These are phyloP conservation scores for Drosophila rhopaloa DNA, from an alignment of 1,140 invertebrate genomes.

Conservation along the genomic window DNA sequence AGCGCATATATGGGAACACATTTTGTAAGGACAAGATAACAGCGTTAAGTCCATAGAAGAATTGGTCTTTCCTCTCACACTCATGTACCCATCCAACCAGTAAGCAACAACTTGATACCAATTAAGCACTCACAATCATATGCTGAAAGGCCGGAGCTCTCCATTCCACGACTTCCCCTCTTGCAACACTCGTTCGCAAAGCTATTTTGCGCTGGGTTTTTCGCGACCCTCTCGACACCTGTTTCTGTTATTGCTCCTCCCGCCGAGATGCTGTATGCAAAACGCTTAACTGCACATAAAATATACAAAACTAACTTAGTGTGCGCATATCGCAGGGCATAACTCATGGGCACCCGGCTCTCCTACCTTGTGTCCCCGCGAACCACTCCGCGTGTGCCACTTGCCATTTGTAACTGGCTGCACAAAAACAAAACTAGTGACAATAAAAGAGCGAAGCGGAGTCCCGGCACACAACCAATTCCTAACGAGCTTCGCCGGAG, in stretches of 20 bases:
- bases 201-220: slow-evolving; percentile 17
- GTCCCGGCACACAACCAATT: slow-evolving; percentile 25
- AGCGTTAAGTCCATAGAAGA: not conserved
- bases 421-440: slow-evolving; percentile 67
- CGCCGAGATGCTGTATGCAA: slow-evolving; percentile 36
- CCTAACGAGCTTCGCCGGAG: slow-evolving; percentile 42
- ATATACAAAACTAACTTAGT: slow-evolving; percentile 77
- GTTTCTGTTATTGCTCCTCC: slow-evolving; percentile 1
- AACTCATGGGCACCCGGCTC: slow-evolving; percentile 40
- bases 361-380: not conserved
- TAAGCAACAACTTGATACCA: slow-evolving; percentile 38
- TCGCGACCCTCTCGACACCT: slow-evolving; percentile 41
- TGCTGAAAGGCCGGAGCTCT: slow-evolving; percentile 20
- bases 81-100: slow-evolving; percentile 1
- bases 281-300: slow-evolving; percentile 77
- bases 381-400: slow-evolving; percentile 16
- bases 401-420: slow-evolving; percentile 59
- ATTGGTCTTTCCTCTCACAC: not conserved
- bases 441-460: slow-evolving; percentile 42
- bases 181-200: not conserved
- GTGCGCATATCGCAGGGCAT: slow-evolving; percentile 65
- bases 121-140: slow-evolving; percentile 51
- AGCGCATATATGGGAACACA: not conserved
- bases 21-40: not conserved
- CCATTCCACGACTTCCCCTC: not conserved